These are phyloP conservation scores for Colinus virginianus DNA, from an alignment of 2,113 vertebrate genomes.

Conservation along the genomic window DNA sequence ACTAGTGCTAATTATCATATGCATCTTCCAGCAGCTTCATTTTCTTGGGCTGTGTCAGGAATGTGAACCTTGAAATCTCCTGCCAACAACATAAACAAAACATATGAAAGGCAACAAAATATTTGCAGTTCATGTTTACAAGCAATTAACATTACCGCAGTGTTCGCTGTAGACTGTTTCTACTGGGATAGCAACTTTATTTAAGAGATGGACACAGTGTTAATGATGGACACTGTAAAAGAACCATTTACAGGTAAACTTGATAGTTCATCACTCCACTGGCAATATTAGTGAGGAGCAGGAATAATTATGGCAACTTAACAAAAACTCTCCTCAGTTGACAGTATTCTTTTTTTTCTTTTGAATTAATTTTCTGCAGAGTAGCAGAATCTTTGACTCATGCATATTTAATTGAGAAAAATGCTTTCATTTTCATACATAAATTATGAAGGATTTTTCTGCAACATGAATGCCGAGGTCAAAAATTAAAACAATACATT, in stretches of 20 bases:
- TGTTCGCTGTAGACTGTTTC: neutral
- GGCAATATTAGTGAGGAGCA: neutral
- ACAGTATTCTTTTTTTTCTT: neutral
- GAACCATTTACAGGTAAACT: slow-evolving; percentile 1
- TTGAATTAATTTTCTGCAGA: slow-evolving; percentile 10
- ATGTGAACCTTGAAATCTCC: neutral
- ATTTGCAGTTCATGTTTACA: neutral
- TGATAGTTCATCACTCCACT: neutral
- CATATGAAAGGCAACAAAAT: neutral
- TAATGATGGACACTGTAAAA: neutral
- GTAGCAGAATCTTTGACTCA: neutral
- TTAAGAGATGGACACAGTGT: neutral
- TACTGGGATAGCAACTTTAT: neutral
- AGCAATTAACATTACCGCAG: neutral
- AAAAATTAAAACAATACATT: slow-evolving; percentile 1
- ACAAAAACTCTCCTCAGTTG: neutral
- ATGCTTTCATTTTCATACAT: slow-evolving; percentile 20
- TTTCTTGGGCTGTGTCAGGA: neutral
- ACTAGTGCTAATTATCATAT: neutral
- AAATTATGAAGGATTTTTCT: neutral
- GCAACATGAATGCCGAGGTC: neutral
- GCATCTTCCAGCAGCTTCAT: neutral
- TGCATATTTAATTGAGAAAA: neutral
- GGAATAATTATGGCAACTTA: neutral
- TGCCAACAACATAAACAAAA: neutral